A percentile compares a stretch with the other conserved stretches of the same genome.
Evolutionary conservation across 2,797 vertebrate species (phyloP).

Genomic region (Sciaenops ocellatus): DNA sequence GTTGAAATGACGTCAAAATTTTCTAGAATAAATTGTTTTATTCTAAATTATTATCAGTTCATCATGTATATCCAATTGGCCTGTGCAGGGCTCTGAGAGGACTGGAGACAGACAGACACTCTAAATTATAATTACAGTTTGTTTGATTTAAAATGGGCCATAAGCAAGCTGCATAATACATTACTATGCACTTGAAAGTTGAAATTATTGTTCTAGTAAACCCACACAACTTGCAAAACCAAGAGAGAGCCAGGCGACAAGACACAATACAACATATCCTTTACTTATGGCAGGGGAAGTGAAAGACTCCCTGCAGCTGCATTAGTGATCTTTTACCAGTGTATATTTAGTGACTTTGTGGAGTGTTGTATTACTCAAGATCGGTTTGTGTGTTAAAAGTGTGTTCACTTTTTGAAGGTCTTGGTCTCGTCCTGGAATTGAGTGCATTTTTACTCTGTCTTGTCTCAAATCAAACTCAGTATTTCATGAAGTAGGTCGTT

Average conservation of each 20-base stretch:
- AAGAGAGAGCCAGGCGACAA: background rate
- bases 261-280: background rate
- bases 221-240: background rate
- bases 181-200: background rate
- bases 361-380: too few relatives aligned
- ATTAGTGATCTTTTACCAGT: background rate
- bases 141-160: background rate
- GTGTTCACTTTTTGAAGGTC: too few relatives aligned
- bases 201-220: background rate
- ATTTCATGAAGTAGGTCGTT: too few relatives aligned
- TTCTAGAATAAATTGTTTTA: background rate
- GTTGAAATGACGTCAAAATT: background rate
- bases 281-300: background rate
- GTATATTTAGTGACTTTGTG: background rate
- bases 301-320: background rate
- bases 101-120: background rate
- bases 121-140: background rate
- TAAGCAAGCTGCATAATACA: background rate
- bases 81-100: background rate
- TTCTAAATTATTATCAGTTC: background rate
- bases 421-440: too few relatives aligned
- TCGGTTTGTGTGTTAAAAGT: too few relatives aligned
- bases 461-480: too few relatives aligned
- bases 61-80: background rate
- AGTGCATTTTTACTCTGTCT: too few relatives aligned